phyloP scores from a whole-genome alignment of 2,113 vertebrate species.

The Carassius gibelio region DNA sequence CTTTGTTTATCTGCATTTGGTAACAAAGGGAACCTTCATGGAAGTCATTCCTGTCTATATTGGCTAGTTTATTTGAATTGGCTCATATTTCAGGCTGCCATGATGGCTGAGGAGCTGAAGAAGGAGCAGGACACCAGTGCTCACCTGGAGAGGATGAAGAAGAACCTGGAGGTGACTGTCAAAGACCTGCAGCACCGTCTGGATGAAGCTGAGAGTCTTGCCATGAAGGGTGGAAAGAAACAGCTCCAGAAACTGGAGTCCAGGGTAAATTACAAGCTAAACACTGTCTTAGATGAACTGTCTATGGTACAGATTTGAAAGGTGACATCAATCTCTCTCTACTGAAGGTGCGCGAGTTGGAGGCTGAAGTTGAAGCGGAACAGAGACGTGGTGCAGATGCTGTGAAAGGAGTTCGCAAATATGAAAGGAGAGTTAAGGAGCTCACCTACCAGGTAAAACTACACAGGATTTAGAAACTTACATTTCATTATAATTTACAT shows the following conservation, averaged over 20 bases:
- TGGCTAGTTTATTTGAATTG: too few relatives aligned
- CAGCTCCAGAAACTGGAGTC: constrained; percentile 51
- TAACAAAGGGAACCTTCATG: too few relatives aligned
- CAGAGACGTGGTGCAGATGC: constrained; percentile 41
- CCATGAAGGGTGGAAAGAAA: constrained; percentile 49
- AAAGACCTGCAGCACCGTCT: constrained; percentile 80
- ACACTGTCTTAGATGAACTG: too few relatives aligned
- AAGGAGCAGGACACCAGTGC: constrained; percentile 85
- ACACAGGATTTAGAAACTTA: neutral
- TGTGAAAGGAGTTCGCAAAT: constrained; percentile 53
- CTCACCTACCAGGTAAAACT: constrained; percentile 52
- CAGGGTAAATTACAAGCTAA: constrained; percentile 8
- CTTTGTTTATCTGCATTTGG: neutral
- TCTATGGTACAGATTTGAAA: too few relatives aligned
- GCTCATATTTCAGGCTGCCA: constrained; percentile 71
- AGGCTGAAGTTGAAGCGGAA: constrained; percentile 49
- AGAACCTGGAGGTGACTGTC: constrained; percentile 78
- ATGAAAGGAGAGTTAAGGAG: constrained; percentile 46
- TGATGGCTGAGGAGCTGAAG: constrained; percentile 88
- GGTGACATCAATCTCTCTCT: neutral
- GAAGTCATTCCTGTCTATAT: too few relatives aligned
- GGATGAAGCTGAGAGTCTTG: constrained; percentile 60
- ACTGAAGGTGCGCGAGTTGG: constrained; percentile 48
- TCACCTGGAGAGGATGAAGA: constrained; percentile 87
- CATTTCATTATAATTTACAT: too few relatives aligned